Evolutionary conservation across 1,140 invertebrate species (phyloP).

Genomic region (Sycobia sp.): DNA sequence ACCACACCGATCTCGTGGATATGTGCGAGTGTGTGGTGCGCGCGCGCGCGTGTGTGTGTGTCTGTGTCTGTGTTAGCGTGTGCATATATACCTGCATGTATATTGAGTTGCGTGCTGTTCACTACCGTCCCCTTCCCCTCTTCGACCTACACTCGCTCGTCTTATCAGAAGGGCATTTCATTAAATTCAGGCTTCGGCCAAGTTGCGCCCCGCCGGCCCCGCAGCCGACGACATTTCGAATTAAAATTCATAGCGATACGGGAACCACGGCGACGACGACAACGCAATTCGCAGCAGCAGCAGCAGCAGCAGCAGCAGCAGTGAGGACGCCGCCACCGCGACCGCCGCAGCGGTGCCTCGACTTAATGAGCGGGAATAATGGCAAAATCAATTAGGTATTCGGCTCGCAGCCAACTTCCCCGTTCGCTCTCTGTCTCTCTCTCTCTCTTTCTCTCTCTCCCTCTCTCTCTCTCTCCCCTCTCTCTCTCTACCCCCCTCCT

Average conservation of each 20-base stretch:
- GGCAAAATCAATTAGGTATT: slow-evolving; percentile 37
- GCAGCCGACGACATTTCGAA: slow-evolving; percentile 9
- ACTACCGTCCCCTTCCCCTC: too few species aligned
- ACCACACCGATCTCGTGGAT: too few species aligned
- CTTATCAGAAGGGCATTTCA: slow-evolving; percentile 16
- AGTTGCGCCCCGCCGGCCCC: slow-evolving; percentile 2
- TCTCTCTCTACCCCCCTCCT: slow-evolving; percentile 4
- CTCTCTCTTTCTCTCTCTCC: not conserved
- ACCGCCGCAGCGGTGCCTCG: slow-evolving; percentile 13
- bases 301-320: slow-evolving; percentile 8
- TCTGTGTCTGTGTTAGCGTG: too few species aligned
- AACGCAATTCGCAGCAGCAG: too few species aligned
- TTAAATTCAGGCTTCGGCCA: too few species aligned
- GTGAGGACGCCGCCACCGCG: not conserved
- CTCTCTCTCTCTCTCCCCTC: not conserved
- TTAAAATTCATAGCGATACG: slow-evolving; percentile 33
- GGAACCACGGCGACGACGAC: too few species aligned
- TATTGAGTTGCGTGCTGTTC: too few species aligned
- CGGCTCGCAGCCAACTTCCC: slow-evolving; percentile 31
- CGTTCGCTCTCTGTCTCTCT: too few species aligned
- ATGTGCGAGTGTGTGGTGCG: too few species aligned
- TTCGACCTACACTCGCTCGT: too few species aligned
- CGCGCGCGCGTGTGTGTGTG: too few species aligned
- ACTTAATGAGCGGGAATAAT: slow-evolving; percentile 38
- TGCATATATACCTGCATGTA: too few species aligned